Conservation (phyloP, 2,888 invertebrate genomes). For the Sympetrum striolatum region DNA sequence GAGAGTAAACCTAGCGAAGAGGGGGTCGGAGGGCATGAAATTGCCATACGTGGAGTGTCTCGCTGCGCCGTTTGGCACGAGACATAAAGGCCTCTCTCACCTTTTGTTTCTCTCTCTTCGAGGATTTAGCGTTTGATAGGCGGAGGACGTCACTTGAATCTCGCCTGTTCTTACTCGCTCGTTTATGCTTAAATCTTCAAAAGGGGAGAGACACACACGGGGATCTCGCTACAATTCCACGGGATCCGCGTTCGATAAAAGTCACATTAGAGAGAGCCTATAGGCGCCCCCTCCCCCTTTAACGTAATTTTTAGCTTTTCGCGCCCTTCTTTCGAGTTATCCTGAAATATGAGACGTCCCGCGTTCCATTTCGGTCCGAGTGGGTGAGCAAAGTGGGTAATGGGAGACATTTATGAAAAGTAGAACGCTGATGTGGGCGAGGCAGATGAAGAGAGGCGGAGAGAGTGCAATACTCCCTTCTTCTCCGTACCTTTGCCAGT, state of each 20-base stretch:
- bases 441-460: neutral
- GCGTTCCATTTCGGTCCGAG: neutral
- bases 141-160: neutral
- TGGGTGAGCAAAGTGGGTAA: neutral
- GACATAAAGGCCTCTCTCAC: neutral
- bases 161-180: neutral
- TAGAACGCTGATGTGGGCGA: neutral
- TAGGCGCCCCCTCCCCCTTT: neutral
- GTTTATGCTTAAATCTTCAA: neutral
- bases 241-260: neutral
- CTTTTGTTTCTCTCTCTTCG: neutral
- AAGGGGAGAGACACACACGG: neutral
- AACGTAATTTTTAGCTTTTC: neutral
- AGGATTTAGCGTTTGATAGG: neutral
- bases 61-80: neutral
- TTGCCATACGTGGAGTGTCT: neutral
- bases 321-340: neutral
- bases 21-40: neutral
- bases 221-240: neutral
- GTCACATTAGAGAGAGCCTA: neutral
- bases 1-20: neutral
- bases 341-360: conserved; percentile 12
- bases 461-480: neutral
- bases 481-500: neutral
- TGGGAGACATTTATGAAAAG: conserved; percentile 6